Evolutionary conservation across 2,797 vertebrate species (phyloP).

Genomic region (Chrysocyon brachyurus): DNA sequence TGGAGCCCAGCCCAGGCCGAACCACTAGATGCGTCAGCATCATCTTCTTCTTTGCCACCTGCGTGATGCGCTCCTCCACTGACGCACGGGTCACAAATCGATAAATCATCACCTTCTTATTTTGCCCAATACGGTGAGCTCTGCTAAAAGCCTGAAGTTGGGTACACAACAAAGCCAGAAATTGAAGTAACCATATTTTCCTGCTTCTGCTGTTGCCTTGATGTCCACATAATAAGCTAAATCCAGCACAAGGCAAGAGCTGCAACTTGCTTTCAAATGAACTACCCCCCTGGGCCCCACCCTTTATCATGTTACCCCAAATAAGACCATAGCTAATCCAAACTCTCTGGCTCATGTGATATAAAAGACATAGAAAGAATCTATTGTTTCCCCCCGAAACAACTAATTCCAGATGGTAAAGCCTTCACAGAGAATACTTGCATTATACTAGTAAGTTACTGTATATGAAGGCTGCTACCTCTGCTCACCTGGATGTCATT

Average conservation of each 20-base stretch:
- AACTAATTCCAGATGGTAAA: constrained; percentile 37
- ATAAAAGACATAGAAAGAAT: background rate
- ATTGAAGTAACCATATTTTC: background rate
- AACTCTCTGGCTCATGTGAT: constrained; percentile 22
- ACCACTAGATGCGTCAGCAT: constrained; percentile 99
- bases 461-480: background rate
- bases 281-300: background rate
- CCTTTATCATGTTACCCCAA: constrained; percentile 19
- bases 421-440: background rate
- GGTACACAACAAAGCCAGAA: background rate
- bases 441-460: background rate
- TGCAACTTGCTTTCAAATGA: constrained; percentile 25
- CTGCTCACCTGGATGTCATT: constrained; percentile 97
- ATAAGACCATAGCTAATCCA: background rate
- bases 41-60: constrained; percentile 99
- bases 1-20: constrained; percentile 97
- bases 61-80: constrained; percentile 98
- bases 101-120: constrained; percentile 99
- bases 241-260: background rate
- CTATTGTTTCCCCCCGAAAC: background rate
- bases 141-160: constrained; percentile 96
- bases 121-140: constrained; percentile 99
- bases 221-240: background rate
- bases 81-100: constrained; percentile 99
- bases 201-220: background rate